These are phyloP conservation scores for Abrostola triplasia DNA, from an alignment of 2,888 invertebrate species.

Conservation along the genomic window DNA sequence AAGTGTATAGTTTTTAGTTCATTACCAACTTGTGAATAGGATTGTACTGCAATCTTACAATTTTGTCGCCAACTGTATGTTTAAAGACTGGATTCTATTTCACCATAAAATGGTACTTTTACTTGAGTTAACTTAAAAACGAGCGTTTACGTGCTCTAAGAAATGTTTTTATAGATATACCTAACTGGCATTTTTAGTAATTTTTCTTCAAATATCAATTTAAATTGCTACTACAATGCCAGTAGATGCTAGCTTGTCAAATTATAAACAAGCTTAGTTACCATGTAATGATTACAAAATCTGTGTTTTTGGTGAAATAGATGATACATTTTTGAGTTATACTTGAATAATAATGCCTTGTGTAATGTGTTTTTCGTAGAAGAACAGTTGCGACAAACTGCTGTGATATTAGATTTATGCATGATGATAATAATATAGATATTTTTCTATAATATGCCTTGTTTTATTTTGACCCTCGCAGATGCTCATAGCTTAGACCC, in stretches of 20 bases:
- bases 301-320: constrained; percentile 13
- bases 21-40: constrained; percentile 9
- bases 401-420: constrained; percentile 82
- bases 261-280: too few species aligned
- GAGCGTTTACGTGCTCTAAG: background rate
- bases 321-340: constrained; percentile 3
- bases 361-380: constrained; percentile 11
- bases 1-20: background rate
- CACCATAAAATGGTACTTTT: constrained; percentile 3
- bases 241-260: too few species aligned
- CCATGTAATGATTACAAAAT: too few species aligned
- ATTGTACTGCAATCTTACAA: constrained; percentile 13
- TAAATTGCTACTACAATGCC: too few species aligned
- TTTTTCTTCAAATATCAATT: too few species aligned
- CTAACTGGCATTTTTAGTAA: too few species aligned
- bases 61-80: constrained; percentile 25
- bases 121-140: background rate
- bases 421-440: constrained; percentile 45
- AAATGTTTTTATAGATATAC: too few species aligned
- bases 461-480: constrained; percentile 27
- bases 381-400: constrained; percentile 64
- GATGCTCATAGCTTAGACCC: too few species aligned
- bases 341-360: background rate
- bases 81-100: constrained; percentile 6
- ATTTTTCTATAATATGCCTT: constrained; percentile 19